A percentile compares a stretch with the other conserved stretches of the same genome.
phyloP scores from a whole-genome alignment of 2,888 invertebrate genomes.

The Anoncus sp. region DNA sequence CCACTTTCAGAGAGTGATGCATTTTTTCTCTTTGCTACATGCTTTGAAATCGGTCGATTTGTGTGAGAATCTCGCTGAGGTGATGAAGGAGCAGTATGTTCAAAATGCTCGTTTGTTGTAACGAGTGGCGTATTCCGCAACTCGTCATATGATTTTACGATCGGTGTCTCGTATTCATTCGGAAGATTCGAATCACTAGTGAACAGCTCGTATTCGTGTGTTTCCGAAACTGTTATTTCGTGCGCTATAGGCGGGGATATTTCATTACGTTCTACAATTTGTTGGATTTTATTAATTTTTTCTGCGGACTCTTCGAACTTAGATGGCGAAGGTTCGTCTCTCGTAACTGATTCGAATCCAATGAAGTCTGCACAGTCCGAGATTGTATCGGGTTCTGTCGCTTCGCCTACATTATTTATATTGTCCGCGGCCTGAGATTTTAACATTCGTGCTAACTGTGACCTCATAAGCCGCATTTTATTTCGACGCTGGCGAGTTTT shows the following conservation, averaged over 20 bases:
- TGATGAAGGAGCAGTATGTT: background rate
- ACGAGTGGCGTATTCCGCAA: background rate
- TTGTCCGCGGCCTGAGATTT: background rate
- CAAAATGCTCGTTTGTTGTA: background rate
- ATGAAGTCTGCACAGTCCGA: background rate
- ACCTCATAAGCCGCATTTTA: background rate
- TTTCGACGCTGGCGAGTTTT: background rate
- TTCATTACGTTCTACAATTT: background rate
- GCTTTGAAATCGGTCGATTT: background rate
- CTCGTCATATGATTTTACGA: background rate
- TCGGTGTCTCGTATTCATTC: background rate
- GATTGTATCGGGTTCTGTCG: background rate
- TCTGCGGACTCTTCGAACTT: background rate
- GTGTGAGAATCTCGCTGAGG: background rate
- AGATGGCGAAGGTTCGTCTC: background rate
- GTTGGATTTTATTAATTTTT: background rate
- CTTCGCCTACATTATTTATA: background rate
- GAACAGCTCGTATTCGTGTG: background rate
- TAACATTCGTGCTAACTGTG: background rate
- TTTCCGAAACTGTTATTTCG: background rate
- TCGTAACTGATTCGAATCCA: background rate
- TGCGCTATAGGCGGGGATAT: background rate
- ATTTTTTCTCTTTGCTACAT: constrained; percentile 2
- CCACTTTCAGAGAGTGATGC: background rate
- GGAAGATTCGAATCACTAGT: background rate